Conservation (phyloP, 2,888 invertebrate species). For the Alloplasta piceator region DNA sequence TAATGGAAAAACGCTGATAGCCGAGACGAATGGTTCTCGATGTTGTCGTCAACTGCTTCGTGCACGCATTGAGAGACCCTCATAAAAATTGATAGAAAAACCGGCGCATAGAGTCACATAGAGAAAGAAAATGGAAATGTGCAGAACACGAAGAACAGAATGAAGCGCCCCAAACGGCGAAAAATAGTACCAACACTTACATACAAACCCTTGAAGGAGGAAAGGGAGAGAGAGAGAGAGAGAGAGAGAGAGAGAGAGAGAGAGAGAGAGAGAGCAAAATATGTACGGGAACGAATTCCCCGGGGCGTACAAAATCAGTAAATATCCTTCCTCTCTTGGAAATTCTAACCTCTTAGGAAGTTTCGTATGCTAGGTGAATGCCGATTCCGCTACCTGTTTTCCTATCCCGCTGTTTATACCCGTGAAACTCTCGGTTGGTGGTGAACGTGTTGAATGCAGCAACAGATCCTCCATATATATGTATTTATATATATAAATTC, state of each 20-base stretch:
- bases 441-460: conserved; percentile 28
- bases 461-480: not conserved
- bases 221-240: conserved; percentile 67
- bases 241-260: conserved; percentile 68
- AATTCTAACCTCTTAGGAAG: conserved; percentile 55
- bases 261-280: conserved; percentile 68
- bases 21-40: conserved; percentile 43
- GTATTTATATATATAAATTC: not conserved
- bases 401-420: conserved; percentile 42
- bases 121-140: not conserved
- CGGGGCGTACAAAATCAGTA: conserved; percentile 77
- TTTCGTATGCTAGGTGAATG: conserved; percentile 10
- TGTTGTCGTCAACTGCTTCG: conserved; percentile 32
- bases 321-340: conserved; percentile 65
- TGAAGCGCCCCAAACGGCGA: conserved; percentile 29
- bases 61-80: conserved; percentile 9
- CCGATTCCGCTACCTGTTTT: conserved; percentile 32
- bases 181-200: conserved; percentile 1
- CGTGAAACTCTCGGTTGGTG: conserved; percentile 45
- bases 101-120: not conserved
- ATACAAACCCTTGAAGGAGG: conserved; percentile 19
- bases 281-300: conserved; percentile 71
- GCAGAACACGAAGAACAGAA: conserved; percentile 7
- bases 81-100: not conserved
- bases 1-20: conserved; percentile 62